A percentile compares a stretch with the other conserved stretches of the same genome.
phyloP scores from a whole-genome alignment of 2,113 vertebrate species.

The Enhydra lutris region DNA sequence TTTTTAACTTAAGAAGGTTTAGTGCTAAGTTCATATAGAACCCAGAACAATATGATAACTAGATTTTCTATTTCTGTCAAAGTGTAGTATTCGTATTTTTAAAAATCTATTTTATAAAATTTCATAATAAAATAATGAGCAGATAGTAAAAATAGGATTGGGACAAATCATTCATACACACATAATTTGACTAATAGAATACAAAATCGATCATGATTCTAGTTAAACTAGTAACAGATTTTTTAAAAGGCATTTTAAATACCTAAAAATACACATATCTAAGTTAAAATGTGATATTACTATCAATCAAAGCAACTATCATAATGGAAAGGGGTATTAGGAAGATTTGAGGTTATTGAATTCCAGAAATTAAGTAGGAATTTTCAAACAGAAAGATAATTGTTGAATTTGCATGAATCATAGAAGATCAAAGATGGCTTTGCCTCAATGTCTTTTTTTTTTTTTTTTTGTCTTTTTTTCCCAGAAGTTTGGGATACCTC shows the following conservation, averaged over 20 bases:
- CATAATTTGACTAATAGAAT: background rate
- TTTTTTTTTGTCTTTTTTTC: background rate
- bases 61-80: background rate
- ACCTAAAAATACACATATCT: background rate
- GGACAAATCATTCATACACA: background rate
- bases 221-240: background rate
- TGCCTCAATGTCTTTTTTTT: background rate
- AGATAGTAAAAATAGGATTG: background rate
- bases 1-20: background rate
- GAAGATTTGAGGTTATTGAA: background rate
- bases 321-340: background rate
- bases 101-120: background rate
- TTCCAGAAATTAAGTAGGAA: background rate
- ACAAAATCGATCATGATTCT: background rate
- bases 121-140: background rate
- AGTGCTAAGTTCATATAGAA: background rate
- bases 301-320: background rate
- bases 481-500: background rate
- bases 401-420: background rate
- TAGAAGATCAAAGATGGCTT: background rate
- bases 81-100: background rate
- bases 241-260: background rate
- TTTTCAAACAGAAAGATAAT: background rate
- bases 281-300: background rate
- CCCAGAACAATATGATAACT: background rate